Evolutionary conservation across 1,140 invertebrate genomes (phyloP).

Genomic region (Stegodyphus dumicola): DNA sequence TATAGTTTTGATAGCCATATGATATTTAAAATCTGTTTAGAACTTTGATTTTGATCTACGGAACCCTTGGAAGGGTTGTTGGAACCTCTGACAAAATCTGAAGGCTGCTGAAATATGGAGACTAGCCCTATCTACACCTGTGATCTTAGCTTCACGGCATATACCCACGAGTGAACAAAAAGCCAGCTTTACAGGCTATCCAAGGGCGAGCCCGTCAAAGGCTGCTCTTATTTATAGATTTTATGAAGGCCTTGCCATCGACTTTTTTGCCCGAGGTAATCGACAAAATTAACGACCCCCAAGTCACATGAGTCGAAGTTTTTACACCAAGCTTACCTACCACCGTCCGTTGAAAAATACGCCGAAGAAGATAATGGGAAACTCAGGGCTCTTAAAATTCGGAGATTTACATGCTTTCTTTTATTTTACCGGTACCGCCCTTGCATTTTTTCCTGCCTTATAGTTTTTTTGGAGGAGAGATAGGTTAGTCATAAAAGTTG

Average conservation of each 20-base stretch:
- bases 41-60: too few species aligned
- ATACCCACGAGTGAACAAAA: constrained; percentile 7
- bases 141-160: constrained; percentile 1
- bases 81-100: too few species aligned
- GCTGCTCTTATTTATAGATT: constrained; percentile 50
- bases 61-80: too few species aligned
- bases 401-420: constrained; percentile 46
- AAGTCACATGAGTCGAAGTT: constrained; percentile 31
- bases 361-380: constrained; percentile 32
- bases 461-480: not conserved
- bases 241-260: constrained; percentile 28
- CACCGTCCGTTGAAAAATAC: not conserved
- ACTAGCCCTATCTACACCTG: not conserved
- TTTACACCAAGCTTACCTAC: constrained; percentile 11
- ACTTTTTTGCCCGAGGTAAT: constrained; percentile 33
- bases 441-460: not conserved
- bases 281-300: constrained; percentile 44
- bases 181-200: constrained; percentile 46
- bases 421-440: constrained; percentile 6
- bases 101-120: not conserved
- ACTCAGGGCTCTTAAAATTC: constrained; percentile 54
- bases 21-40: too few species aligned
- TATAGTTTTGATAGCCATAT: too few species aligned
- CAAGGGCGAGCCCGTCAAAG: constrained; percentile 29
- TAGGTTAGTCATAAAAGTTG: not conserved